Conservation (phyloP, 2,888 invertebrate genomes). For the Amphipyra berbera region DNA sequence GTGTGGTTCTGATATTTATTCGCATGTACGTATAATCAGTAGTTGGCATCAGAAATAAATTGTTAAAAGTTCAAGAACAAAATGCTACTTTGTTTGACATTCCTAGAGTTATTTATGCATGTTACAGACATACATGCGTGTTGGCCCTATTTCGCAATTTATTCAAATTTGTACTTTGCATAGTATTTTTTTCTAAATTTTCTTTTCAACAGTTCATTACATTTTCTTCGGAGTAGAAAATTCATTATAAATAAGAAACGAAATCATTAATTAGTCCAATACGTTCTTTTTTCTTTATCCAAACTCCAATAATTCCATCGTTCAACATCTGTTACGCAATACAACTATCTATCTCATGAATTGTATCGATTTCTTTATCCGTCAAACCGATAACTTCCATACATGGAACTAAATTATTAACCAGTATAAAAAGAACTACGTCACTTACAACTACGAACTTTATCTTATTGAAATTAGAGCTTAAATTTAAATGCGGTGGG, state of each 20-base stretch:
- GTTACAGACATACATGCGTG: slow-evolving; percentile 22
- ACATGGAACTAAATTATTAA: slow-evolving; percentile 21
- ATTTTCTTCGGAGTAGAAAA: not conserved
- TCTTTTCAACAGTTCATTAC: not conserved
- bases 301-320: slow-evolving; percentile 1
- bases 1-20: slow-evolving; percentile 54
- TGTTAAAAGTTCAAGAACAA: slow-evolving; percentile 59
- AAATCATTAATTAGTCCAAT: not conserved
- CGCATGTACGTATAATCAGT: slow-evolving; percentile 38
- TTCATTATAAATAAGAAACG: not conserved
- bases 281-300: not conserved
- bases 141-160: slow-evolving; percentile 29
- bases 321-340: slow-evolving; percentile 15
- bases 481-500: not conserved
- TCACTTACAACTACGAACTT: not conserved
- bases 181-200: not conserved
- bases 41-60: slow-evolving; percentile 55
- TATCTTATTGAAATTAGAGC: slow-evolving; percentile 1
- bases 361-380: slow-evolving; percentile 36
- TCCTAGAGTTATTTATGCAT: slow-evolving; percentile 42
- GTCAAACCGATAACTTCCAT: slow-evolving; percentile 37
- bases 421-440: slow-evolving; percentile 1
- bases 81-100: slow-evolving; percentile 51
- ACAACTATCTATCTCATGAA: slow-evolving; percentile 24
- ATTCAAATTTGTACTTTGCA: slow-evolving; percentile 14